A percentile compares a stretch with the other conserved stretches of the same genome.
phyloP scores from a whole-genome alignment of 2,797 vertebrate genomes.

The Botia kubotai region DNA sequence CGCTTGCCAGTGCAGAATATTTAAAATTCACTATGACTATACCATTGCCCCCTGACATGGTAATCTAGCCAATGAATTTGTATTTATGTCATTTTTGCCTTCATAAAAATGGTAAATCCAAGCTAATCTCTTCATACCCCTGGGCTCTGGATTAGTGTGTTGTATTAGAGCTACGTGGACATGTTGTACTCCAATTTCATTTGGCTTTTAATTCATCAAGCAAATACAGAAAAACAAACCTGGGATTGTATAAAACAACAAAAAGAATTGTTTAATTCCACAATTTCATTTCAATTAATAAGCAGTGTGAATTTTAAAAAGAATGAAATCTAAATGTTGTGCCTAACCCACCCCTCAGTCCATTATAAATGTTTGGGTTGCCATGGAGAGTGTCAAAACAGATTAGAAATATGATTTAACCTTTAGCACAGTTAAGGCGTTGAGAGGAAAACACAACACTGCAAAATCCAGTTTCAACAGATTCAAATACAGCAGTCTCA shows the following conservation, averaged over 20 bases:
- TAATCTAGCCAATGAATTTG: constrained; percentile 56
- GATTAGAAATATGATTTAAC: constrained; percentile 38
- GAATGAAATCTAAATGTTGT: neutral
- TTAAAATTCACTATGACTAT: constrained; percentile 27
- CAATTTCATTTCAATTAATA: neutral
- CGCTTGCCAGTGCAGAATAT: constrained; percentile 9
- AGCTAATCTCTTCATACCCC: constrained; percentile 50
- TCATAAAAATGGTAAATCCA: constrained; percentile 52
- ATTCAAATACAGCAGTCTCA: neutral
- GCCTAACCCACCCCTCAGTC: neutral
- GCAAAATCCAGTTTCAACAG: neutral
- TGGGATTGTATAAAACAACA: neutral
- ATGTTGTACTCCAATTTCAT: constrained; percentile 47
- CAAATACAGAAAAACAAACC: neutral
- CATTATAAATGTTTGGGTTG: neutral
- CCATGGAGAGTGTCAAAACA: constrained; percentile 11
- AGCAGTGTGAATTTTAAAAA: neutral
- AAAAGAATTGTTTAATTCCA: neutral
- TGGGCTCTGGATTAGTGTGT: constrained; percentile 51
- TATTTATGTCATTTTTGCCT: constrained; percentile 55
- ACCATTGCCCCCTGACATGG: constrained; percentile 17
- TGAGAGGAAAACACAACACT: constrained; percentile 19
- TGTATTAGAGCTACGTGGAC: constrained; percentile 40
- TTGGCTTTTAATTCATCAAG: constrained; percentile 26
- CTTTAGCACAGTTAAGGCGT: constrained; percentile 32